Evolutionary conservation across 1,140 invertebrate species (phyloP).

Genomic region (Vanessa tameamea): DNA sequence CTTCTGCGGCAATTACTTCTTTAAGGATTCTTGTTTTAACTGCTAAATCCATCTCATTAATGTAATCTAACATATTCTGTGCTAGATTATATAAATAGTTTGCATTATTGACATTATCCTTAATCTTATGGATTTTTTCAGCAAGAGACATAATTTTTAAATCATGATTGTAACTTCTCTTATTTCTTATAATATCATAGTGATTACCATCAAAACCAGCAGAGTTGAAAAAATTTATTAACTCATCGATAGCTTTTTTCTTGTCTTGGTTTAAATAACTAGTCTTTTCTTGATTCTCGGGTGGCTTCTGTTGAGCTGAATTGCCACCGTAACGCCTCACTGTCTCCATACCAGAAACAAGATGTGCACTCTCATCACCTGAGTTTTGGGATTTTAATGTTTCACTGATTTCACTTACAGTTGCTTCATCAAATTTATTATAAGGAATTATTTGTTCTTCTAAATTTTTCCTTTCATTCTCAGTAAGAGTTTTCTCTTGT

Average conservation of each 20-base stretch:
- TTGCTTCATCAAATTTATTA: slow-evolving; percentile 40
- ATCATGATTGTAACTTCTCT: slow-evolving; percentile 56
- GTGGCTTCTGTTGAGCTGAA: slow-evolving; percentile 34
- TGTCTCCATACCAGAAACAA: slow-evolving; percentile 38
- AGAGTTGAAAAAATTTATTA: slow-evolving; percentile 68
- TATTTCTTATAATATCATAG: slow-evolving; percentile 40
- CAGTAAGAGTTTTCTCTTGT: slow-evolving; percentile 54
- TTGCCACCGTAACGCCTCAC: slow-evolving; percentile 40
- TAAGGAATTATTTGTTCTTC: slow-evolving; percentile 75
- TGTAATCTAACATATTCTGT: slow-evolving; percentile 54
- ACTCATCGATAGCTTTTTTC: slow-evolving; percentile 66
- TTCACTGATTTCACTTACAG: background rate
- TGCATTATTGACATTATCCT: slow-evolving; percentile 54
- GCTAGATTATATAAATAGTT: slow-evolving; percentile 53
- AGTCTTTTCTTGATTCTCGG: slow-evolving; percentile 35
- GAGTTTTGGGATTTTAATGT: slow-evolving; percentile 10
- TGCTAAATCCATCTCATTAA: slow-evolving; percentile 58
- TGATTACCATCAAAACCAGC: slow-evolving; percentile 46
- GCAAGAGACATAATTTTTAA: slow-evolving; percentile 47
- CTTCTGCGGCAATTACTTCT: slow-evolving; percentile 55
- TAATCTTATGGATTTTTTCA: slow-evolving; percentile 52
- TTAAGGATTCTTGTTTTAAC: slow-evolving; percentile 49
- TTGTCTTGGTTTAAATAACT: slow-evolving; percentile 50
- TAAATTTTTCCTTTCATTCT: slow-evolving; percentile 63
- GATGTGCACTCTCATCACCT: slow-evolving; percentile 25